phyloP scores from a whole-genome alignment of 2,113 vertebrate species.

The Cyanoliseus patagonus region DNA sequence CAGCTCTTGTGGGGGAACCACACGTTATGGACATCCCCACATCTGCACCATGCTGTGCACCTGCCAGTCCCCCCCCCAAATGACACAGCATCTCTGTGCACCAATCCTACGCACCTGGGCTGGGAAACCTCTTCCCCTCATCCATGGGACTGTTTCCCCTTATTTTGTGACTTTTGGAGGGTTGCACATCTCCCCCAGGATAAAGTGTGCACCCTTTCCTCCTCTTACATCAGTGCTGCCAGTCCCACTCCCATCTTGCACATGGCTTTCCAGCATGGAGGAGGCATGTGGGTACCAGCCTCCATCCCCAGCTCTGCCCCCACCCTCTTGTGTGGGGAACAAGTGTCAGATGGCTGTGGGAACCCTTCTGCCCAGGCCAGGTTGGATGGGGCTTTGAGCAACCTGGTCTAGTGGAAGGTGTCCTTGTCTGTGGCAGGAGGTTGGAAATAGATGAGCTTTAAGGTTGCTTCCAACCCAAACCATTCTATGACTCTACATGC shows the following conservation, averaged over 20 bases:
- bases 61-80: too few relatives aligned
- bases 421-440: not conserved
- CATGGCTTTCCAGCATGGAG: not conserved
- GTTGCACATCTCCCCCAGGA: fast-evolving
- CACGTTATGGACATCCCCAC: fast-evolving
- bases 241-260: not conserved
- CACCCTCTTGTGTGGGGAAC: not conserved
- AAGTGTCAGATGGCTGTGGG: not conserved
- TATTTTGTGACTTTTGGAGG: not conserved
- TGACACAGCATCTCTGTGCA: too few relatives aligned
- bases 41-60: not conserved
- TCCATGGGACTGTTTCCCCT: fast-evolving
- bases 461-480: not conserved
- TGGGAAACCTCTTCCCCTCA: not conserved
- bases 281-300: not conserved
- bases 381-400: not conserved
- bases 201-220: fast-evolving
- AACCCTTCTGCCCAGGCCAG: not conserved
- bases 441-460: not conserved
- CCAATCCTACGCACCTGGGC: fast-evolving
- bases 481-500: not conserved
- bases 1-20: not conserved
- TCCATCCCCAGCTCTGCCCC: not conserved
- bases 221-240: not conserved
- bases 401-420: not conserved